Conservation (phyloP, 1,140 invertebrate species). For the Brachionus manjavacas region DNA sequence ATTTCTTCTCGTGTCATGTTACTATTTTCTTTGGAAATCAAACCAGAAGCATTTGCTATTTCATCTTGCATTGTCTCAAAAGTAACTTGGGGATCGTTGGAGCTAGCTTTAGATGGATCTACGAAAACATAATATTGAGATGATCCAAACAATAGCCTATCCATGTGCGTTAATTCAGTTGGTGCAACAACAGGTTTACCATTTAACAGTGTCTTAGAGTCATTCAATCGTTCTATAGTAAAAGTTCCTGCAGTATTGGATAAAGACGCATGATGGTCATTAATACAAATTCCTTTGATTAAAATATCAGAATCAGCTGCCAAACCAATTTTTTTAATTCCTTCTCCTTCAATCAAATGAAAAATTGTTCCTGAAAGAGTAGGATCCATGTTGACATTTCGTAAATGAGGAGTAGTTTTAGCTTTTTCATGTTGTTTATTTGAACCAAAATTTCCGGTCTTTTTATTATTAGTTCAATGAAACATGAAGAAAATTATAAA, state of each 20-base stretch:
- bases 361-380: slow-evolving; percentile 62
- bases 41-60: slow-evolving; percentile 62
- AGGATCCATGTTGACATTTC: slow-evolving; percentile 64
- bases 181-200: slow-evolving; percentile 58
- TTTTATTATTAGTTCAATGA: slow-evolving; percentile 43
- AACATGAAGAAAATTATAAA: slow-evolving; percentile 58
- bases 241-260: slow-evolving; percentile 55
- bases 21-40: slow-evolving; percentile 49
- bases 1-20: slow-evolving; percentile 56
- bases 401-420: slow-evolving; percentile 60
- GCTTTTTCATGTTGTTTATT: slow-evolving; percentile 58
- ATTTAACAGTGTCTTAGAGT: slow-evolving; percentile 61
- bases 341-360: slow-evolving; percentile 62
- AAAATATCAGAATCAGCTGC: slow-evolving; percentile 56
- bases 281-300: slow-evolving; percentile 62
- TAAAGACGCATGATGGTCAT: slow-evolving; percentile 61
- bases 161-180: slow-evolving; percentile 61
- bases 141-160: slow-evolving; percentile 56
- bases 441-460: slow-evolving; percentile 40
- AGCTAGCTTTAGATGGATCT: background rate
- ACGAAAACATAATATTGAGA: slow-evolving; percentile 32
- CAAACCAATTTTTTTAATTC: slow-evolving; percentile 62
- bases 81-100: slow-evolving; percentile 46
- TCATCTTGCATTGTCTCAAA: slow-evolving; percentile 61
- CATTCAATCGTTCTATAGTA: slow-evolving; percentile 56